These are phyloP conservation scores for Sarcophaga subvicina DNA, from an alignment of 2,888 invertebrate species.

Conservation along the genomic window DNA sequence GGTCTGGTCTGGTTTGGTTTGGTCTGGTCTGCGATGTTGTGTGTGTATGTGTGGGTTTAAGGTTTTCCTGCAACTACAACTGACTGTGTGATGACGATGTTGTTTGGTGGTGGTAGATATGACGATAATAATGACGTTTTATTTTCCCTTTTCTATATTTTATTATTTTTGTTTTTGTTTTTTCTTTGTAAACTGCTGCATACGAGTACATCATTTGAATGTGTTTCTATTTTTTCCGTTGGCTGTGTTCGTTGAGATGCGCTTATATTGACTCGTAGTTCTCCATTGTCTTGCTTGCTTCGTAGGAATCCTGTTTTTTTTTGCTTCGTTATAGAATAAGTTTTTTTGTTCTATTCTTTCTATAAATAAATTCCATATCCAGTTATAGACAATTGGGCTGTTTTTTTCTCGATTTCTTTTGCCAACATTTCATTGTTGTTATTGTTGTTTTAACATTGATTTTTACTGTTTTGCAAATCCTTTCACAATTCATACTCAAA, in stretches of 20 bases:
- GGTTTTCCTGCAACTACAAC: background rate
- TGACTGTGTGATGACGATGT: constrained; percentile 1
- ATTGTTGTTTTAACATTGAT: constrained; percentile 51
- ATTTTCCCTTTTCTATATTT: background rate
- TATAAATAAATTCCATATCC: constrained; percentile 25
- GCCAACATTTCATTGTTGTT: constrained; percentile 17
- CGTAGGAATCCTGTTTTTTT: background rate
- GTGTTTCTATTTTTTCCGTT: constrained; percentile 14
- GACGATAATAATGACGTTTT: constrained; percentile 53
- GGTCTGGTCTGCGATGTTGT: background rate
- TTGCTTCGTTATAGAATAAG: constrained; percentile 11
- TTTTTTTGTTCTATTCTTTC: background rate
- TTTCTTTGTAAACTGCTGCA: constrained; percentile 31
- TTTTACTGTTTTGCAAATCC: constrained; percentile 49
- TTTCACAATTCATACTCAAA: background rate
- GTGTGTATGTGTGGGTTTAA: background rate
- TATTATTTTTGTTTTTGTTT: background rate
- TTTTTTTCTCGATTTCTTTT: constrained; percentile 1
- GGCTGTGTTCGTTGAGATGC: constrained; percentile 44
- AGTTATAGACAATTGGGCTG: background rate
- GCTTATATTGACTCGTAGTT: constrained; percentile 47
- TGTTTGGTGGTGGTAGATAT: constrained; percentile 25
- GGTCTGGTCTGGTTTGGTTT: background rate
- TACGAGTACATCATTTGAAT: constrained; percentile 22
- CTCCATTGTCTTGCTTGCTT: constrained; percentile 8